Evolutionary conservation across 2,113 vertebrate species (phyloP), one percentile per base, ranked within the genome.

Genomic region (Spilogale gracilis): DNA sequence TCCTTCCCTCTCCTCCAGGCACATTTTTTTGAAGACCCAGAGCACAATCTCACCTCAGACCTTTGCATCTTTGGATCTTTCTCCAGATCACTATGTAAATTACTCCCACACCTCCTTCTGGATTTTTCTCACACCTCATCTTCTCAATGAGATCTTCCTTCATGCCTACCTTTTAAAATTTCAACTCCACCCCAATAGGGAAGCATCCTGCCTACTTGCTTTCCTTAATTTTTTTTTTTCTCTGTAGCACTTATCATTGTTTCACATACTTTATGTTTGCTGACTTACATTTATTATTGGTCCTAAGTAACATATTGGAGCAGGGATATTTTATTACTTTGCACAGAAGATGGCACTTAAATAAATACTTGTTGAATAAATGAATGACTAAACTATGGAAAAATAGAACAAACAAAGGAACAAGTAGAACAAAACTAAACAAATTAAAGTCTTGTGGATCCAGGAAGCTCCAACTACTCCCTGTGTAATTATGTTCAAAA

Each of bases 221-320:
- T 20, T 50, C n/a, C 13, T 74, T 89, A 16, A 38, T 50, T 65
- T 95, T 95, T 50, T 63, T 95, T 95, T 54, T 52, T 92, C n/a
- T 79, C 45, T 48, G 52, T 73, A 56, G 17, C 8, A 73, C 38
- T 69, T 61, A 76, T 23, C 9, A 50, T 38, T 78, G 3, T 21
- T 12, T 93, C 21, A 32, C 17, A 69, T 32, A 71, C 7, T 86
- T 79, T 48, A 54, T 63, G 9, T 74, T 65, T 65, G 45, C 48
- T 86, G 43, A 58, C 32, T 76, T 83, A 45, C 17, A 11, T 82
- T 56, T 69, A 23, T 69, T 71, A 56, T 50, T 80, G 45, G 32
- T 60, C 48, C 54, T 63, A 73, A 21, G 18, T 45, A 79, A 27
- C 73, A 58, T 61, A 92, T 43, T 30, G 76, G 27, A 14, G 61